Conservation (phyloP, 2,113 vertebrate species). For the Halcyon malimbica region DNA sequence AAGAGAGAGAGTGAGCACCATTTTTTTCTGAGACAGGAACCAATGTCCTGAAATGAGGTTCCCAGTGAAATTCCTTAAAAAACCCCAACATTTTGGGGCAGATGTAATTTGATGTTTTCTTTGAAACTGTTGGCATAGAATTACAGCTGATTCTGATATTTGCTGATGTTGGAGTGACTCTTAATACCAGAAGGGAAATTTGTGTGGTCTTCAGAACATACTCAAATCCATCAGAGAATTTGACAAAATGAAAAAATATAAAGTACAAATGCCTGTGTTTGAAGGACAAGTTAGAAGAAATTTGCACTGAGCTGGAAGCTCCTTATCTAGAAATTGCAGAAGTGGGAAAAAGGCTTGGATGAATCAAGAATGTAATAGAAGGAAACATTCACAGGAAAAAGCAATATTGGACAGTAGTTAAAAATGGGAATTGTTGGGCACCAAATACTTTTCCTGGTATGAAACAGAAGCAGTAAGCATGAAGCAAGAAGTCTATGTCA, state of each 20-base stretch:
- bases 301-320: not conserved
- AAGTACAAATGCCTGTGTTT: not conserved
- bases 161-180: not conserved
- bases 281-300: not conserved
- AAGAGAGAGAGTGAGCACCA: not conserved
- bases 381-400: not conserved
- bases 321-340: not conserved
- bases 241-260: not conserved
- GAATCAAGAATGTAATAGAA: not conserved
- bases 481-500: not conserved
- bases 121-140: not conserved
- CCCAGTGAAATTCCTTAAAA: not conserved
- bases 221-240: not conserved
- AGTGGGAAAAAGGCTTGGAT: not conserved
- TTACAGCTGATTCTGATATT: not conserved
- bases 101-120: not conserved
- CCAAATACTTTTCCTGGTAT: not conserved
- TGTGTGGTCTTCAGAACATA: not conserved
- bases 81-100: not conserved
- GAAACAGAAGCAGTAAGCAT: not conserved
- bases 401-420: not conserved
- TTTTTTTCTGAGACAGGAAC: not conserved
- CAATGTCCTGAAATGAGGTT: not conserved
- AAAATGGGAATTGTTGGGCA: not conserved
- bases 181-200: not conserved